phyloP scores from a whole-genome alignment of 2,113 vertebrate genomes.

The Heptranchias perlo region DNA sequence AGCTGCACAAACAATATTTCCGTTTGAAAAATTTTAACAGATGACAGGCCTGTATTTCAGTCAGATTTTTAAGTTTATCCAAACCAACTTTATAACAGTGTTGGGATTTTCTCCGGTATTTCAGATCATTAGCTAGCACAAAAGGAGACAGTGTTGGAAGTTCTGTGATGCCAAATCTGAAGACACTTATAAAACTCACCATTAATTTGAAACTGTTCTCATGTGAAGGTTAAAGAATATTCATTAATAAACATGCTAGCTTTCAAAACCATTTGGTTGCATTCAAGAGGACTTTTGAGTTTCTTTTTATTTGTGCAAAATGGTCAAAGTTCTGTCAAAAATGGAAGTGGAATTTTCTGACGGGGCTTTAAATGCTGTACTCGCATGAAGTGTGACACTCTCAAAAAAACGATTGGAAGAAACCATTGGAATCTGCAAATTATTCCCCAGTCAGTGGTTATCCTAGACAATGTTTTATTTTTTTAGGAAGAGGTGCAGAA shows the following conservation, averaged over 20 bases:
- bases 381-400: background rate
- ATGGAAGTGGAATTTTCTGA: background rate
- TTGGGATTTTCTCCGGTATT: background rate
- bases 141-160: too few relatives aligned
- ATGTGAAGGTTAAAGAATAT: background rate
- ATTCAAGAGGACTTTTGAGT: background rate
- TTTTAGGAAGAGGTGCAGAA: background rate
- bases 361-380: background rate
- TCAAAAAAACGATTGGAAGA: background rate
- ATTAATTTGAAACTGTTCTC: background rate
- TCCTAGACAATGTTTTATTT: background rate
- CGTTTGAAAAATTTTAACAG: too few relatives aligned
- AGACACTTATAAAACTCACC: background rate
- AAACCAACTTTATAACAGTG: too few relatives aligned
- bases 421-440: background rate
- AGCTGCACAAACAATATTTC: too few relatives aligned
- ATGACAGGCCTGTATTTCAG: too few relatives aligned
- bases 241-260: background rate
- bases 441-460: background rate
- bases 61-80: too few relatives aligned
- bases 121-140: background rate
- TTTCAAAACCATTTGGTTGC: background rate
- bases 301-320: background rate
- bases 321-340: background rate
- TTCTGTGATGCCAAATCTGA: background rate